phyloP scores from a whole-genome alignment of 2,888 invertebrate genomes.

The Metallyticus violacea region DNA sequence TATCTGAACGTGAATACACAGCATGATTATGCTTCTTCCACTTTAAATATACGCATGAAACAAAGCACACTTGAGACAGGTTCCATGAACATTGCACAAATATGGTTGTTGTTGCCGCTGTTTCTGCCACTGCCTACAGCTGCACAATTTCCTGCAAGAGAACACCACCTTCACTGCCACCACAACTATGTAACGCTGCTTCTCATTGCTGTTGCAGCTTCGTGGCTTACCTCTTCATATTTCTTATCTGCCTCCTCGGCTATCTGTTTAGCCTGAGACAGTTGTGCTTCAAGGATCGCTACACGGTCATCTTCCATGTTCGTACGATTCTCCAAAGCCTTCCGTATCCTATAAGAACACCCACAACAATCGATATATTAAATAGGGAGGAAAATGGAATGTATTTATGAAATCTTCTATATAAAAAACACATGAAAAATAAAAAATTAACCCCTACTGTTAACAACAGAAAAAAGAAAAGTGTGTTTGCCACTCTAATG shows the following conservation, averaged over 20 bases:
- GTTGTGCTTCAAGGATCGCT: slow-evolving; percentile 93
- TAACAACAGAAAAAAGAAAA: too few species aligned
- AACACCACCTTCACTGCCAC: background rate
- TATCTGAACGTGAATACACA: background rate
- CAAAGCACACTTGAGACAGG: background rate
- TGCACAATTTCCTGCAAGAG: background rate
- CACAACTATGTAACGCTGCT: background rate
- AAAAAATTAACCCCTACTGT: too few species aligned
- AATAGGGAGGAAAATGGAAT: background rate
- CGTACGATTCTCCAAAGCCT: slow-evolving; percentile 97
- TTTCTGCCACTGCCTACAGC: background rate
- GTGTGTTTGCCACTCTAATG: too few species aligned
- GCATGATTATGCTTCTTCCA: too few species aligned
- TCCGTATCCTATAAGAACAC: slow-evolving; percentile 74
- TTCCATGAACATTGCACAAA: background rate
- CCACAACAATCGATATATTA: background rate
- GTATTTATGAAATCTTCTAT: background rate
- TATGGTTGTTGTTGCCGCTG: background rate
- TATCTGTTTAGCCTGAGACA: slow-evolving; percentile 98
- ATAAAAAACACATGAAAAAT: background rate
- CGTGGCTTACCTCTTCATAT: slow-evolving; percentile 93
- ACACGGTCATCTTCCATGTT: slow-evolving; percentile 99
- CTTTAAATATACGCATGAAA: background rate
- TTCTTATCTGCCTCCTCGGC: slow-evolving; percentile 99
- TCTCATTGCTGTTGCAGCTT: background rate